Evolutionary conservation across 2,797 vertebrate genomes (phyloP).

Genomic region (Enteromius anoplus): DNA sequence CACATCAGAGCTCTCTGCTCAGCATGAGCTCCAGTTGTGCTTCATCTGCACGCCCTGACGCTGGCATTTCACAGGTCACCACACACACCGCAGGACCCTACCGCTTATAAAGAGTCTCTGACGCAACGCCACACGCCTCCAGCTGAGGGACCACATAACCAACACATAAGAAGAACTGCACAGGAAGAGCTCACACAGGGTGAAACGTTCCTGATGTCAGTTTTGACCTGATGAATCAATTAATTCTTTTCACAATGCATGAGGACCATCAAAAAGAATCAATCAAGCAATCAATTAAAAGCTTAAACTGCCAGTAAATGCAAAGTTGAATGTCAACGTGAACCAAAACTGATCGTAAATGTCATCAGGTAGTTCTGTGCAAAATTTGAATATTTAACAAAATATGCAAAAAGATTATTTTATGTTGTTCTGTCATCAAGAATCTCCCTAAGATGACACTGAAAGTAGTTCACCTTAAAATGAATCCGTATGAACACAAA

Average conservation of each 20-base stretch:
- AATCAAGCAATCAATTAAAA: slow-evolving; percentile 36
- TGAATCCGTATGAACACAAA: neutral
- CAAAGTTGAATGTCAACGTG: neutral
- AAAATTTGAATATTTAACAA: neutral
- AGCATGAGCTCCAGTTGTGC: slow-evolving; percentile 54
- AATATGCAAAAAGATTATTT: neutral
- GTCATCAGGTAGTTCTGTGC: neutral
- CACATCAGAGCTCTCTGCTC: slow-evolving; percentile 60
- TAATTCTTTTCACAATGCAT: slow-evolving; percentile 25
- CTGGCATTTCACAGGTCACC: slow-evolving; percentile 60
- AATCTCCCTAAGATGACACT: neutral
- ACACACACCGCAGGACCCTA: slow-evolving; percentile 44
- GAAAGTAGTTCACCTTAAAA: neutral
- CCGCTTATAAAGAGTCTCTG: slow-evolving; percentile 56
- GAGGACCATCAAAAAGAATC: slow-evolving; percentile 29
- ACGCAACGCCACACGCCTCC: slow-evolving; percentile 48
- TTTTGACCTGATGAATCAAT: slow-evolving; percentile 41
- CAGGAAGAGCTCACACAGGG: slow-evolving; percentile 28
- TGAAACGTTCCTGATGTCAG: slow-evolving; percentile 1
- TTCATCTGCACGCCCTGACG: slow-evolving; percentile 51
- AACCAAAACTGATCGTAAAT: neutral
- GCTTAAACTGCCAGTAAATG: neutral
- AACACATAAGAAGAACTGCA: slow-evolving; percentile 35
- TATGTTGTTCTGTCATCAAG: neutral
- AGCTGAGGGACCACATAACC: slow-evolving; percentile 43